phyloP scores from a whole-genome alignment of 2,797 vertebrate genomes.

The Acrocephalus scirpaceus region DNA sequence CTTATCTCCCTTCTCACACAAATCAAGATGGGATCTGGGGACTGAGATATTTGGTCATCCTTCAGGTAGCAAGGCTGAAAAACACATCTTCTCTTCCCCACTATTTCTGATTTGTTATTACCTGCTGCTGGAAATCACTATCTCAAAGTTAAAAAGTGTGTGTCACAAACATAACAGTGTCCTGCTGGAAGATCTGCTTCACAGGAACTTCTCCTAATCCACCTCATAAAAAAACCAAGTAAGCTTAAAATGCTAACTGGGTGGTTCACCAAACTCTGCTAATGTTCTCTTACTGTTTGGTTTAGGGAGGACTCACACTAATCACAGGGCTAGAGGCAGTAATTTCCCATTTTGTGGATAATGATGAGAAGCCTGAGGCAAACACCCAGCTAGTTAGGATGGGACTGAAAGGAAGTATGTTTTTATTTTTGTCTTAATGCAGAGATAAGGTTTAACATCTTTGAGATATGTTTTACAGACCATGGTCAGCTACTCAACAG shows the following conservation, averaged over 20 bases:
- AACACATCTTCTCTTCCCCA: neutral
- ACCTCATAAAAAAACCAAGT: neutral
- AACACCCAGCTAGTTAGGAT: neutral
- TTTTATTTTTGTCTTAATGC: neutral
- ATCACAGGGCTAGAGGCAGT: neutral
- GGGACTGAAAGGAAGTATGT: neutral
- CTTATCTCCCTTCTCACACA: neutral
- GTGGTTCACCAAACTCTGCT: neutral
- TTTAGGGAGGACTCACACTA: neutral
- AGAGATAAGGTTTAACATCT: neutral
- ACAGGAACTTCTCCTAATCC: neutral
- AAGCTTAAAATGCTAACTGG: neutral
- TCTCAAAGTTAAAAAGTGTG: rapidly evolving
- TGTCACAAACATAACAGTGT: neutral
- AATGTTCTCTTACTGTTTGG: neutral
- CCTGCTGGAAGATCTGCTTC: neutral
- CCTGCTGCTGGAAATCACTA: neutral
- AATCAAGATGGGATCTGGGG: neutral
- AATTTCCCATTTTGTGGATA: neutral
- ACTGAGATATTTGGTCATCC: neutral
- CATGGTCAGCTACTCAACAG: neutral
- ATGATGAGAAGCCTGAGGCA: neutral
- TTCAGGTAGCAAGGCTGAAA: neutral
- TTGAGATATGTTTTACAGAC: neutral
- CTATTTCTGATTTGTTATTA: neutral